Evolutionary conservation across 2,797 vertebrate species (phyloP), one percentile per base, ranked within the genome.

Genomic region (Girardinus metallicus): DNA sequence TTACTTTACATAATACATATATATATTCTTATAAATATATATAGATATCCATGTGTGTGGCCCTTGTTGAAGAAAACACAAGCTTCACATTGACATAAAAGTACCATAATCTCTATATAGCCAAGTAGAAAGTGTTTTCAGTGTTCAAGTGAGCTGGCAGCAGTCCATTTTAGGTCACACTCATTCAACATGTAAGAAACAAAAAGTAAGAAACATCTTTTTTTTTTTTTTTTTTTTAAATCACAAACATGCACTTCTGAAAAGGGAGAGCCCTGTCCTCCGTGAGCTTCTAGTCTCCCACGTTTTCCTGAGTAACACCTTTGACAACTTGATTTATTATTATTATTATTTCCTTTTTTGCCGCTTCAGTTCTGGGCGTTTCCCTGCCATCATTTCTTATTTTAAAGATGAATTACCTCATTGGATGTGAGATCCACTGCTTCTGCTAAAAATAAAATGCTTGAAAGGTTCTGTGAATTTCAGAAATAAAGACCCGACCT

Each of bases 331-430:
- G 23, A 16, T 71, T 44, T n/a, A 29, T 95, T 89, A 80, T 51
- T 44, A 44, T 44, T 51, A 51, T 23, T 3, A 51, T 91, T 92
- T 87, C 81, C 80, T 82, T 94, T 93, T 81, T 97, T 97, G 97
- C 95, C 93, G 94, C 96, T 96, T 97, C 94, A 95, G 88, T 95
- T 96, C 96, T 97, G 96, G 97, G 97, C 96, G 96, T 96, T 94
- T 98, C 97, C 97, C 97, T 97, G 97, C 96, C 95, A 90, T 97
- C 88, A 92, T 96, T 91, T 83, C 92, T 86, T 77, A 88, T 90
- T 85, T 80, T 80, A 87, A 96, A 94, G 95, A 95, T 96, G 94
- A 55, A 97, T 97, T 96, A 97, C 95, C 95, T 96, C 92, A 93
- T 94, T 83, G 95, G 91, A 91, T 92, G 88, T 90, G 89, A 90